phyloP scores from a whole-genome alignment of 2,113 vertebrate species.

The Arvicanthis niloticus region DNA sequence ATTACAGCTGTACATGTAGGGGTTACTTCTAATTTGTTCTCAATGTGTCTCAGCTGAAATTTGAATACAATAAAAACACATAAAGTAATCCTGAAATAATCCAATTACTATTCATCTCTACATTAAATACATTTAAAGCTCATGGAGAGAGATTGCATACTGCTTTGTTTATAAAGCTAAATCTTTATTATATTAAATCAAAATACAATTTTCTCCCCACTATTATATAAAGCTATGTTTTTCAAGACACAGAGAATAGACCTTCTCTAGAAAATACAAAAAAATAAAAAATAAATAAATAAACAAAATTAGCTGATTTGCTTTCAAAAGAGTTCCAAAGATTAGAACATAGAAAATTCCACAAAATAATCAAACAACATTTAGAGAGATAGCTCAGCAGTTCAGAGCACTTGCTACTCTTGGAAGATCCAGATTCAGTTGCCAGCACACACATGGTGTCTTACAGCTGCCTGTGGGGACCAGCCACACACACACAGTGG shows the following conservation, averaged over 20 bases:
- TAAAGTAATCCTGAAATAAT: constrained; percentile 39
- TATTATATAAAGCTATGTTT: not conserved
- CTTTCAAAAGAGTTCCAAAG: constrained; percentile 62
- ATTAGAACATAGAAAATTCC: constrained; percentile 44
- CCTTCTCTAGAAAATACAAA: not conserved
- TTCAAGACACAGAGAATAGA: not conserved
- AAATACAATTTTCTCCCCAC: constrained; percentile 29
- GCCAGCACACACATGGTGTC: not conserved
- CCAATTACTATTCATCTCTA: not conserved
- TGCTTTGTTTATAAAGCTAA: constrained; percentile 22
- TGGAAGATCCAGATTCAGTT: not conserved
- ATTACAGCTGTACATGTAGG: constrained; percentile 90
- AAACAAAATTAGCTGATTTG: not conserved
- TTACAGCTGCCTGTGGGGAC: not conserved
- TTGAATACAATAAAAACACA: constrained; percentile 66
- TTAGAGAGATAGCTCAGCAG: not conserved
- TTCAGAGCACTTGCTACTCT: not conserved
- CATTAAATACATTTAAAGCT: not conserved
- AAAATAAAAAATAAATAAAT: not conserved
- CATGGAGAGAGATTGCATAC: not conserved
- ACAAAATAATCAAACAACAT: constrained; percentile 12
- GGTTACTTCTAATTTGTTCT: constrained; percentile 94
- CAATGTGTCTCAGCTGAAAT: constrained; percentile 94
- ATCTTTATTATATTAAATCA: constrained; percentile 1
- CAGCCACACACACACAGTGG: not conserved